phyloP scores from a whole-genome alignment of 1,140 invertebrate species.

The Probaryconus sp. region DNA sequence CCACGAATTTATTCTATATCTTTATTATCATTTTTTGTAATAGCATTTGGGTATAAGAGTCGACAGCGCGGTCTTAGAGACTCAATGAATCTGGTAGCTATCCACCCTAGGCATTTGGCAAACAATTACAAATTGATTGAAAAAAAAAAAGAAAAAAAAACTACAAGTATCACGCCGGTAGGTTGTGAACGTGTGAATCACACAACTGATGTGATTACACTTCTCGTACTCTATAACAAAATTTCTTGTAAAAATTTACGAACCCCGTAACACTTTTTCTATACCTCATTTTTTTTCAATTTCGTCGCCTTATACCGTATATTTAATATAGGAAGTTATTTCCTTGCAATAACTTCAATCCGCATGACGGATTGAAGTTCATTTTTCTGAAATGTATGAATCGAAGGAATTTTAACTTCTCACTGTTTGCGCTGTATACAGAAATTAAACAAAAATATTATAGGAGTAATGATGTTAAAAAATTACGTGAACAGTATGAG shows the following conservation, averaged over 20 bases:
- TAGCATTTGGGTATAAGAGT: constrained; percentile 23
- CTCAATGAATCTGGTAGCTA: constrained; percentile 25
- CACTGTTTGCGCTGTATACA: too few species aligned
- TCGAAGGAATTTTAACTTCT: too few species aligned
- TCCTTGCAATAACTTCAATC: constrained; percentile 7
- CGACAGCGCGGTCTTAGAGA: constrained; percentile 22
- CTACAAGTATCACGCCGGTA: constrained; percentile 20
- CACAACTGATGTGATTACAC: constrained; percentile 39
- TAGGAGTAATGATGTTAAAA: too few species aligned
- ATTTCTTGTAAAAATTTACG: constrained; percentile 27
- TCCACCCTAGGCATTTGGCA: constrained; percentile 25
- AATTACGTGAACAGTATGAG: too few species aligned
- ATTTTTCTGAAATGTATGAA: too few species aligned
- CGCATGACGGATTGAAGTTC: too few species aligned
- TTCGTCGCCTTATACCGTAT: constrained; percentile 23
- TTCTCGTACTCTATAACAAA: constrained; percentile 14
- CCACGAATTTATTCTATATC: too few species aligned
- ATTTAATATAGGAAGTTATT: constrained; percentile 19
- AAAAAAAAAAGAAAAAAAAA: constrained; percentile 1
- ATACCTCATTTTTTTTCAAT: constrained; percentile 38
- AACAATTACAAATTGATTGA: constrained; percentile 6
- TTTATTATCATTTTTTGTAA: too few species aligned
- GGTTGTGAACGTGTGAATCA: constrained; percentile 30
- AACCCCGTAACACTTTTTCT: constrained; percentile 24
- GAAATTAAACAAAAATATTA: too few species aligned